Conservation (phyloP, 2,113 vertebrate species). For the Odobenus rosmarus region DNA sequence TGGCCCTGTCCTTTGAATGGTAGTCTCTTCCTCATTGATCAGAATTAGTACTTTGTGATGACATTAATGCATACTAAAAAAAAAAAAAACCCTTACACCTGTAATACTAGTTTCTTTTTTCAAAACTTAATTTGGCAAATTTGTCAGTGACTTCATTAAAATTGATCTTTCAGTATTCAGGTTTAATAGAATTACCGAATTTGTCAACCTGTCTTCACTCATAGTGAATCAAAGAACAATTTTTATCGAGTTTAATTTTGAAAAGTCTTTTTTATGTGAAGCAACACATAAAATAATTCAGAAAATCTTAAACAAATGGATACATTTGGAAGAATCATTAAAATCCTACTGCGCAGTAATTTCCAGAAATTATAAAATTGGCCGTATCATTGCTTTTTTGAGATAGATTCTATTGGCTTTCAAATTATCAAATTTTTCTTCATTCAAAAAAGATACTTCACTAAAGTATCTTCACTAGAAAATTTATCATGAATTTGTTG, state of each 20-base stretch:
- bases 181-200: neutral
- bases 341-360: neutral
- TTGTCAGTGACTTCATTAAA: neutral
- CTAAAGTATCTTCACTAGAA: neutral
- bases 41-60: neutral
- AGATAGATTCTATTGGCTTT: neutral
- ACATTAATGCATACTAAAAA: neutral
- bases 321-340: neutral
- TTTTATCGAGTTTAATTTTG: constrained; percentile 37
- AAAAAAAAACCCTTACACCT: neutral
- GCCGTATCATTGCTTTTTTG: neutral
- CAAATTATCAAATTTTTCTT: neutral
- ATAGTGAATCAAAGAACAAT: neutral
- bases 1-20: neutral
- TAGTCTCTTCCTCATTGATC: neutral
- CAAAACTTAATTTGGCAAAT: neutral
- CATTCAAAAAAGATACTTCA: neutral
- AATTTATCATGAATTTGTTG: neutral
- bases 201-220: neutral
- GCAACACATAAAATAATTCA: neutral
- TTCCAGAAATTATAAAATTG: neutral
- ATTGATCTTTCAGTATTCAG: neutral
- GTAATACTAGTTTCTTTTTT: neutral
- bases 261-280: neutral
- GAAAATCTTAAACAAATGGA: neutral